Evolutionary conservation across 30 jellyfish, hydroid and myxozoan species (phyloP), one percentile per base, ranked within the genome.

Genomic region (Aurelia coerulea): DNA sequence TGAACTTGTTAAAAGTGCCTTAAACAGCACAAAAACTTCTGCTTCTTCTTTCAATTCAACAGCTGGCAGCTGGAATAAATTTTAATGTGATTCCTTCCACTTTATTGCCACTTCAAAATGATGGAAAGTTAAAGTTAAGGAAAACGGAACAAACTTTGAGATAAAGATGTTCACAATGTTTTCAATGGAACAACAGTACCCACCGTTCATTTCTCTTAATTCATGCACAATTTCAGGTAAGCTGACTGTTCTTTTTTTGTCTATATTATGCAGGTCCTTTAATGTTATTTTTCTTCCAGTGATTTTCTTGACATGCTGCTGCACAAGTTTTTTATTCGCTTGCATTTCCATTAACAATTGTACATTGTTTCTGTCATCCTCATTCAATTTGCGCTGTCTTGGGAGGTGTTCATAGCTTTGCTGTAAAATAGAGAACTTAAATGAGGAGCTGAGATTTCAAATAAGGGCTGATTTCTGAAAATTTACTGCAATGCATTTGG

Each of bases 301-400:
- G 9, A 17, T 73, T 49, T 63, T 39, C 52, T 60, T 42, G n/a
- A 37, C 5, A 35, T 58, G 73, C 15, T 32, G 78, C 59, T 62
- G 81, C 23, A 73, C 78, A 7, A 73, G 64, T 56, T 64, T 85
- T 74, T 85, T 85, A 81, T 74, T 85, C 18, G 71, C 62, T 33
- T 69, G 31, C 56, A 50, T 46, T 60, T 41, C 79, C 65, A 74
- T 18, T 10, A 60, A 18, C 74, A 42, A 18, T 10, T 31, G 12
- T 31, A 16, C 65, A 14, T 74, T 76, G 18, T 18, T 35, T 18
- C 31, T 54, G 8, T 56, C 83, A 14, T 35, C 39, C 12, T 35
- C 65, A 34, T 39, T 18, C 8, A 85, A 19, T 52, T 52, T 60
- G 3, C 94, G 35, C 62, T 85, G 94, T 18, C 82, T 42, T 54